Evolutionary conservation across 2,888 invertebrate species (phyloP).

Genomic region (Rhagophthalmus giganteus): DNA sequence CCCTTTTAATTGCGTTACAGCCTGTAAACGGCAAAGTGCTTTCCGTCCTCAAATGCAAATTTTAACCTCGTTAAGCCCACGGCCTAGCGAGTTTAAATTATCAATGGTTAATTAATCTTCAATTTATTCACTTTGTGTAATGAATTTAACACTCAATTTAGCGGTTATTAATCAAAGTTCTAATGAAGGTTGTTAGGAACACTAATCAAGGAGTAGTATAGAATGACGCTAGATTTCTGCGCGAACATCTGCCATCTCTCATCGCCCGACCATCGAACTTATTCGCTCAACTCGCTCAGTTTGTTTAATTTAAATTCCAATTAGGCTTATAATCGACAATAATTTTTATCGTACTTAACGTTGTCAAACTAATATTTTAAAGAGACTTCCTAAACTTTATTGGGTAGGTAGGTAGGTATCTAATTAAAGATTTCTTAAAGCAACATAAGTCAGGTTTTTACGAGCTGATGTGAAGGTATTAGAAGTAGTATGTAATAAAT

Average conservation of each 20-base stretch:
- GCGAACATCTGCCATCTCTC: constrained; percentile 43
- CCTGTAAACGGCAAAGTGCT: constrained; percentile 54
- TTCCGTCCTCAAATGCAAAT: constrained; percentile 60
- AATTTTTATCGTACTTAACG: no score
- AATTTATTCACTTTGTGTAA: constrained; percentile 61
- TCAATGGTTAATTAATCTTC: constrained; percentile 60
- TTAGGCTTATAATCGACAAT: no score
- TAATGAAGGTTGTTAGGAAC: constrained; percentile 56
- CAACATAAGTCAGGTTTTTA: no score
- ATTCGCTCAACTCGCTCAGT: constrained; percentile 18
- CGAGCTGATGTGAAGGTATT: no score
- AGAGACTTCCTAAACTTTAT: no score
- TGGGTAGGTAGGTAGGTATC: no score
- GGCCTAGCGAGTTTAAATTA: constrained; percentile 59
- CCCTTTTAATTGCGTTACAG: constrained; percentile 56
- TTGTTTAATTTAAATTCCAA: no score
- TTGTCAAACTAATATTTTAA: no score
- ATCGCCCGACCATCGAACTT: constrained; percentile 14
- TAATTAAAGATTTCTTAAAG: no score
- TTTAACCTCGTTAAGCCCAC: constrained; percentile 59
- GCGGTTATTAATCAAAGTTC: constrained; percentile 63
- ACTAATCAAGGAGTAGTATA: constrained; percentile 36
- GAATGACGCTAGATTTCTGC: constrained; percentile 27
- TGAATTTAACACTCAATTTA: constrained; percentile 61
- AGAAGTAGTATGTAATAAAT: no score